These are phyloP conservation scores for Leucopsar rothschildi DNA, from an alignment of 2,113 vertebrate genomes.

Conservation along the genomic window DNA sequence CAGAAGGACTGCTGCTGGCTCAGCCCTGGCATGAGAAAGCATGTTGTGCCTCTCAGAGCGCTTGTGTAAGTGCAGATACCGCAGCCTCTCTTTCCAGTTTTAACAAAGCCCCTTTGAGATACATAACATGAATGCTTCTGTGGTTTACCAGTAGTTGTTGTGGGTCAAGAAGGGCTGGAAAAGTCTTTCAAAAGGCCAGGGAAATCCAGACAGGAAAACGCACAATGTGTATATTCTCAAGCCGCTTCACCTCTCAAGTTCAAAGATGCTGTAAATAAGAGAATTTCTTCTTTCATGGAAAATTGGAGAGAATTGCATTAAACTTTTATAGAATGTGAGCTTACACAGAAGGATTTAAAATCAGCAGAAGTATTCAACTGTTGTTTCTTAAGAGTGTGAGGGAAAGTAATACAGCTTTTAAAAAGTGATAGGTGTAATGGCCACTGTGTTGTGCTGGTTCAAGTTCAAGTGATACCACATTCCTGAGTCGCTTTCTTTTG, in stretches of 20 bases:
- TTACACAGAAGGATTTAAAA: neutral
- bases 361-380: neutral
- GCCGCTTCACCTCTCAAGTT: neutral
- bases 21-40: neutral
- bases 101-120: constrained; percentile 19
- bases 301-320: neutral
- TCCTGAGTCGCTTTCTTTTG: neutral
- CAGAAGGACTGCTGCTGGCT: neutral
- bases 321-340: neutral
- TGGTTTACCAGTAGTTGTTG: neutral
- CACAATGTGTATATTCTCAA: neutral
- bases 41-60: neutral
- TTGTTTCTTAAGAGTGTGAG: neutral
- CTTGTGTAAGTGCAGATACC: neutral
- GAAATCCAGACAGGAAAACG: neutral
- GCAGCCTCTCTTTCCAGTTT: neutral
- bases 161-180: neutral
- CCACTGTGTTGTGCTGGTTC: neutral
- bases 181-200: neutral
- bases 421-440: neutral
- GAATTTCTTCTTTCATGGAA: neutral
- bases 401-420: neutral
- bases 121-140: neutral
- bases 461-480: neutral
- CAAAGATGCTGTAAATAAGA: neutral